Base-by-base conservation (phyloP, 2,797 vertebrate genomes). In the Falco biarmicus region DNA sequence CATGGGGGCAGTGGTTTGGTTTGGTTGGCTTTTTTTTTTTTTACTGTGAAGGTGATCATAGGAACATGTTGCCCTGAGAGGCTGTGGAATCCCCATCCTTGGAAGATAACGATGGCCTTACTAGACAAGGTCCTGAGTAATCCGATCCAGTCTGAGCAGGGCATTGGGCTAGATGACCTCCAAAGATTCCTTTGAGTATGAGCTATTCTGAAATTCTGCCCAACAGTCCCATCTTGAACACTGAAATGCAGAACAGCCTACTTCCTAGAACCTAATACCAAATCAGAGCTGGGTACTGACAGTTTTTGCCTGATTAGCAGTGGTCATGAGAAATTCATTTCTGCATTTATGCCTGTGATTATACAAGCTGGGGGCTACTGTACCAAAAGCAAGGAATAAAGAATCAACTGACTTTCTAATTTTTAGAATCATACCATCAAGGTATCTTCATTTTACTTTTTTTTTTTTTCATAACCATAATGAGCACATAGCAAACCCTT, bases 401-500 rank as follows among this genome's bases (percentile, higher is more conserved):
- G 21, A 80, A 73, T 73, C n/a, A 37, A 47, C 17, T 47, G 34
- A n/a, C 41, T 17, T 43, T 8, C n/a, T 43, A 41, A 43, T 29
- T 82, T 43, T 61, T 61, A 61, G 37, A 61, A 61, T 61, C 37
- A 34, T 31, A 15, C 37, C 31, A 34, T 29, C 31, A 34, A 47
- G 74, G 29, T n/a, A 65, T 18, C 19, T 64, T 56, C 2, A 63
- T 16, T 61, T 70, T 13, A 51, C 15, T 2, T 29, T 31, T 28
- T 74, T 74, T 48, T 50, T 29, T 43, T 43, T 43, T 43, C 41
- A 43, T 7, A 31, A 56, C 17, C 12, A 25, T 8, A 11, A 25
- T 0, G 3, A 51, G 29, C 28, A 47, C 22, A 11, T 0, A 29
- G 19, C 63, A 34, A 50, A 29, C 54, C 45, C 15, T 15, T 9